Evolutionary conservation across 2,797 vertebrate genomes (phyloP).

Genomic region (Myripristis jacobus): DNA sequence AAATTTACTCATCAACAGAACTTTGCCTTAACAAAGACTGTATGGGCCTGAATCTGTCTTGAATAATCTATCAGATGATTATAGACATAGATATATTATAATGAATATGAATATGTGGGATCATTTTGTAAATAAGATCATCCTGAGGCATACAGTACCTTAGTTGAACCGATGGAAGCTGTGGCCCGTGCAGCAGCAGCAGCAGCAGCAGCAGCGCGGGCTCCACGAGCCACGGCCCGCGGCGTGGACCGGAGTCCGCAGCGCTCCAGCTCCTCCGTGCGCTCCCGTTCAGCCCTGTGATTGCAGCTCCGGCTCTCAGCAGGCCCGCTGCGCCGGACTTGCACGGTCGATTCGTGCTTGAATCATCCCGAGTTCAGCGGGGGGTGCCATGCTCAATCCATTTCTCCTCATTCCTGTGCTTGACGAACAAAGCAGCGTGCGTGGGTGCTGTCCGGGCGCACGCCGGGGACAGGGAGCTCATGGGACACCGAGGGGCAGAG

Average conservation of each 20-base stretch:
- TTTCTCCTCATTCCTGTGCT: conserved; percentile 61
- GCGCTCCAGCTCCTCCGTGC: conserved; percentile 6
- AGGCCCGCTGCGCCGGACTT: conserved; percentile 21
- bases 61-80: conserved; percentile 81
- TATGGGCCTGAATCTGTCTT: conserved; percentile 89
- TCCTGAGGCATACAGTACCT: conserved; percentile 82
- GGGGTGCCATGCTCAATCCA: conserved; percentile 24
- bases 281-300: conserved; percentile 43
- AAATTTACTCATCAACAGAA: conserved; percentile 89
- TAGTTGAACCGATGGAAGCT: conserved; percentile 84
- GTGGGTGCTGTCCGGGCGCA: conserved; percentile 40
- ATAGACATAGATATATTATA: conserved; percentile 81
- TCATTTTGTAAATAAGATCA: conserved; percentile 95
- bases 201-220: not conserved
- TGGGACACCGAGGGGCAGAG: conserved; percentile 70
- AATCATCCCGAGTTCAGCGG: conserved; percentile 32
- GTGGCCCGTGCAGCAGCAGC: no score
- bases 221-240: conserved; percentile 19
- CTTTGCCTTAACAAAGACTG: conserved; percentile 98
- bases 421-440: conserved; percentile 53
- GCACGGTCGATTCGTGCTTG: conserved; percentile 28
- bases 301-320: conserved; percentile 33
- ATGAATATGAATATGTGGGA: conserved; percentile 82
- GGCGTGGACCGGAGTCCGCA: conserved; percentile 29
- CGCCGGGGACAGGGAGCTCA: conserved; percentile 31